Evolutionary conservation across 2,888 invertebrate species (phyloP).

Genomic region (Diaperis boleti): DNA sequence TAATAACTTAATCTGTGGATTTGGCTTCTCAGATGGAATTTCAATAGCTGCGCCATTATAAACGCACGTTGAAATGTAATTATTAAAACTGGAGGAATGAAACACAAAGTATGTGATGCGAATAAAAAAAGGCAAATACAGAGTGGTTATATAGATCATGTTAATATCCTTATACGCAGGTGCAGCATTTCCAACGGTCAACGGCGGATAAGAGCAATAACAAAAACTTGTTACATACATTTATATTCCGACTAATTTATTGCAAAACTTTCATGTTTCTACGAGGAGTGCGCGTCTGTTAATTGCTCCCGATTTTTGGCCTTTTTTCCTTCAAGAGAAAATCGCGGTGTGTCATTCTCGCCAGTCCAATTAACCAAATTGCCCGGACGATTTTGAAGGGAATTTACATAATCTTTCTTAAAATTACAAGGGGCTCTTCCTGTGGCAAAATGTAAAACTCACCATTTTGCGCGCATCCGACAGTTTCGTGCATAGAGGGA

Average conservation of each 20-base stretch:
- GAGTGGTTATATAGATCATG: constrained; percentile 54
- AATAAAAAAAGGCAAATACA: constrained; percentile 41
- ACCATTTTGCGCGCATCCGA: neutral
- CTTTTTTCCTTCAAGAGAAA: neutral
- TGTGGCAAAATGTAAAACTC: neutral
- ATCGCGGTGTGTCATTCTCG: constrained; percentile 10
- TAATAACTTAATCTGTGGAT: constrained; percentile 42
- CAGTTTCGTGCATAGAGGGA: constrained; percentile 15
- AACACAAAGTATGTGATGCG: constrained; percentile 39
- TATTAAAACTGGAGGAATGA: constrained; percentile 37
- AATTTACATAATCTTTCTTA: constrained; percentile 8
- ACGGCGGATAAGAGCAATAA: constrained; percentile 43
- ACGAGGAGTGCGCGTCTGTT: constrained; percentile 5
- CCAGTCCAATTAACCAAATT: constrained; percentile 15
- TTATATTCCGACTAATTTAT: constrained; percentile 42
- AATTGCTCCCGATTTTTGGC: constrained; percentile 17
- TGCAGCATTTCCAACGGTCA: constrained; percentile 51
- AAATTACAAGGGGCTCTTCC: constrained; percentile 5
- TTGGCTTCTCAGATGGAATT: constrained; percentile 34
- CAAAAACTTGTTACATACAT: constrained; percentile 40
- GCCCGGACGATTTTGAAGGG: neutral
- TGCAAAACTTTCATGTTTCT: constrained; percentile 36
- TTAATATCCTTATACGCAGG: constrained; percentile 55
- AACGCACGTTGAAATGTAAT: constrained; percentile 28
- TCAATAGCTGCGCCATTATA: constrained; percentile 23